Evolutionary conservation across 2,113 vertebrate genomes (phyloP), one percentile per base, ranked within the genome.

Genomic region (Stercorarius parasiticus): DNA sequence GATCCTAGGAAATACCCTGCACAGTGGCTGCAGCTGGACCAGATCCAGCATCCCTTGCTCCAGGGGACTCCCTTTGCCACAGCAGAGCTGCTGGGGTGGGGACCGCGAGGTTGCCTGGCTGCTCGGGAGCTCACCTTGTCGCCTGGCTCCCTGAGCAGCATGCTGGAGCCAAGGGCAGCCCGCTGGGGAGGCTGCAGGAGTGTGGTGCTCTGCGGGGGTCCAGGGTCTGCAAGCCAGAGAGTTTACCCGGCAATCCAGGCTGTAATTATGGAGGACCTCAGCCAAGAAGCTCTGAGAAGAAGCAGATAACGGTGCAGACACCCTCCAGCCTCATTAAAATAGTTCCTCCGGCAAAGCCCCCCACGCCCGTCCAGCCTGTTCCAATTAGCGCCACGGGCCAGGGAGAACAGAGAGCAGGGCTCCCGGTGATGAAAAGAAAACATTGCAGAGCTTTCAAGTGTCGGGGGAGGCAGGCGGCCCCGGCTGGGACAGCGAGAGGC

Each of bases 401-500:
- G 13, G 73, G 84, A 74, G 81, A 52, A 55, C 61, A 20, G 58
- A 42, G 61, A 76, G 76, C 45, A 2, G 27, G 17, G 43, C 59
- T 95, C 53, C 58, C 13, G 21, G 21, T 92, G 86, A 97, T 95
- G 91, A 84, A 97, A 97, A 82, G 86, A 97, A 96, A 97, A 97
- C 85, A 92, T 49, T 19, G 74, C 45, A 3, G 29, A 49, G 78
- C 56, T 96, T 94, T 59, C 64, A 42, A 74, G 80, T 10, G 61
- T 18, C 2, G 3, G 34, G 86, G 71, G 76, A 90, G 77, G 30
- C 7, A 12, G n/a, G 14, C 2, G 18, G 50, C 82, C 49, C 53
- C 3, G 5, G 45, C 94, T 32, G 86, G 69, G 72, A 73, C 69
- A 77, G 64, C 0, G 32, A 26, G 50, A 29, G 67, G 55, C 52